phyloP scores from a whole-genome alignment of 2,797 vertebrate genomes.

The Microctenopoma steveboyesi region DNA sequence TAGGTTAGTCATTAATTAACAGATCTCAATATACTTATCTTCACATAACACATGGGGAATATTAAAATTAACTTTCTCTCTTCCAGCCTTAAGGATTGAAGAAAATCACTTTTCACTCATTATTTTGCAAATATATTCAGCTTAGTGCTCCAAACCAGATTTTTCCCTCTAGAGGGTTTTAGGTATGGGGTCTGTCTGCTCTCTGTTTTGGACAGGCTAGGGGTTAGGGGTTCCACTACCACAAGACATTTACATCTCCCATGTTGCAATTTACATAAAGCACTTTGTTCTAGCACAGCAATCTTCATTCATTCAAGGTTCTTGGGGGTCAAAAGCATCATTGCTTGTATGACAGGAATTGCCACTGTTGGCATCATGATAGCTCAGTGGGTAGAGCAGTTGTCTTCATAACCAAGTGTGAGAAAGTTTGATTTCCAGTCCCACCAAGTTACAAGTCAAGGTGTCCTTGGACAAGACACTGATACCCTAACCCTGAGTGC shows the following conservation, averaged over 20 bases:
- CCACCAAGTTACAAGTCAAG: no score
- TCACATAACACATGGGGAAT: conserved; percentile 39
- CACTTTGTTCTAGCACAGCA: neutral
- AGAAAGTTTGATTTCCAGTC: no score
- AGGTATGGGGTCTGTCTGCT: neutral
- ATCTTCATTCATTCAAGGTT: neutral
- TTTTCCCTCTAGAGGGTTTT: neutral
- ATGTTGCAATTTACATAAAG: neutral
- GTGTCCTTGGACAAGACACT: no score
- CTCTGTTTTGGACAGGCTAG: neutral
- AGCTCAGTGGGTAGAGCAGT: no score
- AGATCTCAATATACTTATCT: conserved; percentile 45
- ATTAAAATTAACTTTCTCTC: conserved; percentile 43
- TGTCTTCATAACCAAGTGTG: no score
- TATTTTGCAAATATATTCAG: conserved; percentile 45
- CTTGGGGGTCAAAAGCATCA: neutral
- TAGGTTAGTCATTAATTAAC: conserved; percentile 43
- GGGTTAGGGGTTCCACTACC: neutral
- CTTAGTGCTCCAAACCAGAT: conserved; percentile 13
- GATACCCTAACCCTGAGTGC: no score
- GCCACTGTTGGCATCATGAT: no score
- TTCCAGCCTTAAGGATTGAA: conserved; percentile 31
- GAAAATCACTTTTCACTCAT: conserved; percentile 42
- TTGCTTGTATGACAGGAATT: neutral
- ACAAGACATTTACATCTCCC: neutral